These are phyloP conservation scores for Cygnus buccinator DNA, from an alignment of 2,113 vertebrate genomes.

Conservation along the genomic window DNA sequence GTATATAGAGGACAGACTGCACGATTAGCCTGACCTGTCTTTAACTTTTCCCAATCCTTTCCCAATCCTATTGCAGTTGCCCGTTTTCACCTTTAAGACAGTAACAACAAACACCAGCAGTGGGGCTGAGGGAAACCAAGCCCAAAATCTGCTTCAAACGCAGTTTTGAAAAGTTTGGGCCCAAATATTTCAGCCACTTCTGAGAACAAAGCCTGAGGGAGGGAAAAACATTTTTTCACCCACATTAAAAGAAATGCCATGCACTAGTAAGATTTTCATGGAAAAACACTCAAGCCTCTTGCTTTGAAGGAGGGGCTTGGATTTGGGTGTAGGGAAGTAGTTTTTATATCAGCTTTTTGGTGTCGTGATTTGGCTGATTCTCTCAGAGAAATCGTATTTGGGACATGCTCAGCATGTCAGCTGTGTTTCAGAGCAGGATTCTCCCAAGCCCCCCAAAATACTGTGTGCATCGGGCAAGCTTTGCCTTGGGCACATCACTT, in stretches of 20 bases:
- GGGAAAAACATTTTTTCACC: not conserved
- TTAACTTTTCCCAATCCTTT: not conserved
- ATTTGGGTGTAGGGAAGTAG: not conserved
- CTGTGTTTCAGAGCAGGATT: not conserved
- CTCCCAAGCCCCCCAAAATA: not conserved
- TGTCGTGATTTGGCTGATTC: not conserved
- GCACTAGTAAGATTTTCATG: not conserved
- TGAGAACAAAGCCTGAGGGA: not conserved
- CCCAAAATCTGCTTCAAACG: not conserved
- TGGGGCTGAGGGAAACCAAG: not conserved
- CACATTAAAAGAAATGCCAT: not conserved
- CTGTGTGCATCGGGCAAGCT: too few species aligned
- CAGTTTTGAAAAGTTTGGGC: not conserved
- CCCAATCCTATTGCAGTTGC: not conserved
- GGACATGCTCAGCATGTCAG: not conserved
- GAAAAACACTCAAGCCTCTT: not conserved
- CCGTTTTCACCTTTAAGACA: constrained; percentile 9
- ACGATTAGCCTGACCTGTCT: constrained; percentile 4
- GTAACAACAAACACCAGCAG: not conserved
- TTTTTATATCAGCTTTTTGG: not conserved
- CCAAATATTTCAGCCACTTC: not conserved
- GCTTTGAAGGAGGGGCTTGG: not conserved
- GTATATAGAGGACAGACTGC: not conserved
- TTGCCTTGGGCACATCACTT: not conserved
- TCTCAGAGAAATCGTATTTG: not conserved